Base-by-base conservation (phyloP, 2,113 vertebrate species). In the Athene noctua region DNA sequence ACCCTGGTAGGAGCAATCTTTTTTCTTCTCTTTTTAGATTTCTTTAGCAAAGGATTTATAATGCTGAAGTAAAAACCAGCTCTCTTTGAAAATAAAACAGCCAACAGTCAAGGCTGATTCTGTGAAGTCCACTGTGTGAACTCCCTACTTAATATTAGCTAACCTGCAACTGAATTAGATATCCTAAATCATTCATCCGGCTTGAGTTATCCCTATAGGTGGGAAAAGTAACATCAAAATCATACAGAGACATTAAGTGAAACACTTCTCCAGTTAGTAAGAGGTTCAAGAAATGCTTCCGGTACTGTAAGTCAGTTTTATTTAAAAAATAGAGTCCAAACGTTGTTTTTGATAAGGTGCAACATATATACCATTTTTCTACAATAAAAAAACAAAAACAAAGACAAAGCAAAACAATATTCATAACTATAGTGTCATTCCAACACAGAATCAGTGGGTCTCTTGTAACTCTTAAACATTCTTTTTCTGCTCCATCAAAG, bases 271-370 rank as follows among this genome's bases (percentile, higher is more conserved):
- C 44, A 81, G 74, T 85, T 84, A 93, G 46, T 68, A 93, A 83
- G 21, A 93, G 34, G 44, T 38, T 75, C 54, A 46, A 86, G 15
- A 77, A 83, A 87, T 22, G 15, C 84, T 74, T 84, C 40, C 49
- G 67, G 25, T 83, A 84, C 88, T 87, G 59, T 93, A 93, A 70
- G 59, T 71, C 88, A 82, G n/a, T 95, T 97, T 97, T 96, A 97
- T 97, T 97, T 97, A 3, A 82, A 97, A 98, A 97, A 96, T 90
- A 97, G 89, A 97, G 29, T 95, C 80, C 92, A 97, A 96, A 97
- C 79, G 95, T 96, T 63, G 86, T 80, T 97, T 96, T 91, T 91
- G 51, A 80, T 97, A 97, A 97, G 91, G 86, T 97, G 91, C 82
- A 96, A 92, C 67, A 61, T 92, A 91, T 89, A 96, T 75, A 81